Percentiles rank a stretch among this genome's conserved stretches.
phyloP scores from a whole-genome alignment of 1,140 invertebrate genomes.

The Grapholita molesta region DNA sequence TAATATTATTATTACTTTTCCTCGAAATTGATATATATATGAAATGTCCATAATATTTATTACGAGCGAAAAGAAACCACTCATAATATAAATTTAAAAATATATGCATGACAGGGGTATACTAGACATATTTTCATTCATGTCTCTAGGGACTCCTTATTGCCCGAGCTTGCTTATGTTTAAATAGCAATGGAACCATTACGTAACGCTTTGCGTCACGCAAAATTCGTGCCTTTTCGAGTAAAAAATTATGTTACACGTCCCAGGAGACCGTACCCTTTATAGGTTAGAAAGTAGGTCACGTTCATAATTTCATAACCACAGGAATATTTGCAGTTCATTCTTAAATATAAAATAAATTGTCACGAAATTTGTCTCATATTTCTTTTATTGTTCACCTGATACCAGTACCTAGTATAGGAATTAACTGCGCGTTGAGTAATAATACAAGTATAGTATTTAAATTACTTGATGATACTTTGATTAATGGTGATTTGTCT shows the following conservation, averaged over 20 bases:
- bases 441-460: no score
- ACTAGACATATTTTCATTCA: neutral
- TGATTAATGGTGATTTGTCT: no score
- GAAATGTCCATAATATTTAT: no score
- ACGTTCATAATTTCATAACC: neutral
- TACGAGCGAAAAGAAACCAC: no score
- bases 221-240: neutral
- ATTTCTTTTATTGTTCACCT: no score
- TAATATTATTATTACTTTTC: no score
- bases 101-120: neutral
- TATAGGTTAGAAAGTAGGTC: neutral
- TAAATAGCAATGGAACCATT: neutral
- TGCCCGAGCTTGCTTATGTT: neutral
- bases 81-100: neutral
- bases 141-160: neutral
- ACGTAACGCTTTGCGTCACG: neutral
- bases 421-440: no score
- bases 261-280: neutral
- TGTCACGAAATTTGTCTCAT: no score
- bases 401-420: no score
- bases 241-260: conserved; percentile 2
- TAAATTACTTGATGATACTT: no score
- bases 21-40: no score
- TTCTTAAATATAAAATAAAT: no score
- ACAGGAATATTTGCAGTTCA: neutral